A percentile compares a stretch with the other conserved stretches of the same genome.
Evolutionary conservation across 2,797 vertebrate species (phyloP).

Genomic region (Steatocranus sp.): DNA sequence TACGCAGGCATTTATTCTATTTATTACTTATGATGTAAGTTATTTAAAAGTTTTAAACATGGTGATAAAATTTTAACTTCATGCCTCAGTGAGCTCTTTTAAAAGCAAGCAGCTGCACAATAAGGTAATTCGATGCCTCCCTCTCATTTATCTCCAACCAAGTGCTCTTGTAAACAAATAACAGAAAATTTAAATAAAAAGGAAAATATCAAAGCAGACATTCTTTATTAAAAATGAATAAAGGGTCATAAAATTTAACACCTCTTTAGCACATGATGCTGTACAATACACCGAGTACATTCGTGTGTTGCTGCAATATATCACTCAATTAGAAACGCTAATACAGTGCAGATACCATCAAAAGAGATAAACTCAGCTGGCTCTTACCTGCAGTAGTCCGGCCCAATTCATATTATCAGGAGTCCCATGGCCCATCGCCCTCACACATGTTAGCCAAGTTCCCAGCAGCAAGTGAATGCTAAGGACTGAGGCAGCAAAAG

Average conservation of each 20-base stretch:
- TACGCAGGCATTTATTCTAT: neutral
- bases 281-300: neutral
- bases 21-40: neutral
- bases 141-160: conserved; percentile 1
- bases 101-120: conserved; percentile 29
- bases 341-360: neutral
- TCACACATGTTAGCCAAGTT: conserved; percentile 46
- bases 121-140: conserved; percentile 30
- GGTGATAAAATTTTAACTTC: conserved; percentile 22
- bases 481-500: conserved; percentile 14
- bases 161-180: conserved; percentile 5
- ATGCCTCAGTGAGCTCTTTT: conserved; percentile 29
- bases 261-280: neutral
- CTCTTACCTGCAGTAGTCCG: conserved; percentile 73
- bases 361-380: neutral
- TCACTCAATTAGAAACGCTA: neutral
- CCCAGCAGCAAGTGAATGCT: conserved; percentile 24
- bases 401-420: conserved; percentile 69
- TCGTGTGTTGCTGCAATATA: neutral
- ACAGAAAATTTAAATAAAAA: neutral
- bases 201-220: neutral
- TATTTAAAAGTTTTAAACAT: neutral
- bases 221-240: neutral
- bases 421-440: conserved; percentile 60
- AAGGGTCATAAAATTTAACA: neutral